Conservation (phyloP, 2,888 invertebrate genomes). For the Eristalis tenax region DNA sequence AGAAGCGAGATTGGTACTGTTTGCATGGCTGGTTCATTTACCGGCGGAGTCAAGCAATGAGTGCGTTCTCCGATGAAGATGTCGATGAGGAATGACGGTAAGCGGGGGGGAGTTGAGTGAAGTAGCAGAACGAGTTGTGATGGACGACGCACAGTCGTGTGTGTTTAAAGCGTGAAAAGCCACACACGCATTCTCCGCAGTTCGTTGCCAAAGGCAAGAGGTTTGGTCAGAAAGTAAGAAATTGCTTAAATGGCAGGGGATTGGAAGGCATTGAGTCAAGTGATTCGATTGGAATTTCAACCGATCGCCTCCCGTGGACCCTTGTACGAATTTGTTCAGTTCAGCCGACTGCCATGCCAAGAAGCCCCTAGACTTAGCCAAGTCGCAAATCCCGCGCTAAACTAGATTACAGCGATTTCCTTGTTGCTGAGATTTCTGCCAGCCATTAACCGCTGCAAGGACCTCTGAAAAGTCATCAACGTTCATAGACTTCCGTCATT, state of each 20-base stretch:
- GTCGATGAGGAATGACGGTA: not conserved
- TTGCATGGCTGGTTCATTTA: not conserved
- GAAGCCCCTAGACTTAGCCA: not conserved
- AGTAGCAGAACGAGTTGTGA: not conserved
- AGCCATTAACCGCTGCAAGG: not conserved
- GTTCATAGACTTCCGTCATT: not conserved
- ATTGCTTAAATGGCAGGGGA: no score
- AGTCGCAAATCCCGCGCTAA: not conserved
- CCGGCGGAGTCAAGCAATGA: not conserved
- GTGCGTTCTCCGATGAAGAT: not conserved
- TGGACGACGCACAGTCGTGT: not conserved
- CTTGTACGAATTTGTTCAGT: no score
- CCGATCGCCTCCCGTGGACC: no score
- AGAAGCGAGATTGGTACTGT: not conserved
- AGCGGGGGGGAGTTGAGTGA: not conserved
- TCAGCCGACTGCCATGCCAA: no score
- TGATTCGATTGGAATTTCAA: no score
- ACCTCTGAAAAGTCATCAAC: not conserved
- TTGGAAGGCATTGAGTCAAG: no score
- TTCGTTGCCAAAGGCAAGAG: no score
- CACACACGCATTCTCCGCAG: no score
- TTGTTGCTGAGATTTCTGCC: not conserved
- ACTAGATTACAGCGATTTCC: not conserved
- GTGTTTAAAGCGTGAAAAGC: not conserved
- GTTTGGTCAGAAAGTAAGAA: no score